Conservation (phyloP, 37 sponge, comb jelly and placozoan genomes). For the Mnemiopsis leidyi region DNA sequence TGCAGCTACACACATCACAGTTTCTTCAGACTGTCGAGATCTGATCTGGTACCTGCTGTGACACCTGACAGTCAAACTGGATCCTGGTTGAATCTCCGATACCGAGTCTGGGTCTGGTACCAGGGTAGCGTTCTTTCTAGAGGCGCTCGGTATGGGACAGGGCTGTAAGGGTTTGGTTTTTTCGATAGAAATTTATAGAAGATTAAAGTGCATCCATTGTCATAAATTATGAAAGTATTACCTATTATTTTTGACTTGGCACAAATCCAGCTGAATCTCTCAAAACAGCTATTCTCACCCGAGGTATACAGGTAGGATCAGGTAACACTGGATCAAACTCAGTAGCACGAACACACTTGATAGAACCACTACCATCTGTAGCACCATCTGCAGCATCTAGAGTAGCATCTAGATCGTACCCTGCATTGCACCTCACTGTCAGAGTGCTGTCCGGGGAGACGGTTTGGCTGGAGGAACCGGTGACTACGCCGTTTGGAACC, state of each 20-base stretch:
- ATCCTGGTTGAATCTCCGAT: neutral
- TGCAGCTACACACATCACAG: neutral
- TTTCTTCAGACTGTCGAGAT: neutral
- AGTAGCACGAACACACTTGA: constrained; percentile 27
- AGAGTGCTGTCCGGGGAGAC: neutral
- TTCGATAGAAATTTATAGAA: neutral
- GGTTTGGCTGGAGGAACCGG: neutral
- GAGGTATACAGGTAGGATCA: neutral
- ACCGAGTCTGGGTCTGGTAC: neutral
- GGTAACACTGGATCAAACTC: neutral
- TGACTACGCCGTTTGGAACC: neutral
- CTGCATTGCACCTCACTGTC: neutral
- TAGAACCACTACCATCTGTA: neutral
- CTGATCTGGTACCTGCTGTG: constrained; percentile 1
- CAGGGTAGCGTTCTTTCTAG: neutral
- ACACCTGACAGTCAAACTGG: neutral
- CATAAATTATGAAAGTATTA: neutral
- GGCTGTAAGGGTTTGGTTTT: neutral
- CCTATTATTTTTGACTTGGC: neutral
- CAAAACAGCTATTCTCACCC: no score
- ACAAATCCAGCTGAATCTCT: no score
- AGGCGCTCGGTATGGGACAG: neutral
- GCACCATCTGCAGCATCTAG: neutral
- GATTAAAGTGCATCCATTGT: no score
- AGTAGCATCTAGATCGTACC: neutral